Evolutionary conservation across 2,888 invertebrate species (phyloP), one percentile per base, ranked within the genome.

Genomic region (Napeogenes inachia): DNA sequence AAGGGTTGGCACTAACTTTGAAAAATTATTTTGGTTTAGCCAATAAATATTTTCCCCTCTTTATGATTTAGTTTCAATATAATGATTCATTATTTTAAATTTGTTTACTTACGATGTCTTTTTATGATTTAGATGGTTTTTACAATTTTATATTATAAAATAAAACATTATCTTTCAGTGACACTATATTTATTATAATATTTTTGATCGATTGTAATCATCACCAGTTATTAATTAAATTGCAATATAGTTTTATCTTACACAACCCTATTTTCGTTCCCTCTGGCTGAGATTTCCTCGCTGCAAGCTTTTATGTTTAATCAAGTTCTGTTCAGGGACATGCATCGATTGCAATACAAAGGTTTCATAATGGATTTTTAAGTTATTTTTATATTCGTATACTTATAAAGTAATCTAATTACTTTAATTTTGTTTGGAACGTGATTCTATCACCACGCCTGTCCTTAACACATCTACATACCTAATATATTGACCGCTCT

Each of bases 241-340:
- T 2, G 6, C 0, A n/a, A 8, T 50, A 30, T 30, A 30, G 8
- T 50, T 50, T 30, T 0, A 30, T 30, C 10, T 4, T 10, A 8
- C 33, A n/a, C 46, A 60, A 60, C 54, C 63, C 60, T 60, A 54
- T n/a, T 42, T 47, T n/a, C 21, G 21, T 54, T 54, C 60, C 57
- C 63, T 59, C 57, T 63, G 54, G 60, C 60, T 60, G 62, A 42
- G 58, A 58, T 58, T 58, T 58, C 58, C 58, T 53, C 33, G 35
- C 50, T 62, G 55, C 54, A 38, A 54, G 45, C 47, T 65, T 64
- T 65, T 63, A 62, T 65, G 67, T 68, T 62, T 62, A 63, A 66
- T 68, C 64, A 63, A 61, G 59, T 57, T 63, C 30, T 59, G 61
- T 65, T 63, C 63, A 67, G 47, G 56, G 59, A 53, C 56, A 65